Percentiles rank a stretch among this genome's conserved stretches.
phyloP scores from a whole-genome alignment of 2,797 vertebrate genomes.

The Alectoris magna region DNA sequence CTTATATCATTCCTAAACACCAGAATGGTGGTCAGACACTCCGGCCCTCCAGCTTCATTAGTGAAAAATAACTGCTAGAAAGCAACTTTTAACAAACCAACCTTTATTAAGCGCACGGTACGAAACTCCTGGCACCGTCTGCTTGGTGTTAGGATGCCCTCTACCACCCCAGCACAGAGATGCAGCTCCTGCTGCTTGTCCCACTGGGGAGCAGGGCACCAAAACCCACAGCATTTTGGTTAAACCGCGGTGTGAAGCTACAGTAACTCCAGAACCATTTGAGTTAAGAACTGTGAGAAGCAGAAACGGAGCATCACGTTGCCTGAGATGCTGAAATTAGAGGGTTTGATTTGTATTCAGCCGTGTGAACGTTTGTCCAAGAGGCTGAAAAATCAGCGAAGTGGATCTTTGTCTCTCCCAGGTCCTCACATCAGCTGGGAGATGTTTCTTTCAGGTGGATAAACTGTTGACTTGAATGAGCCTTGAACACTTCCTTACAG shows the following conservation, averaged over 20 bases:
- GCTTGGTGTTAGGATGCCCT: not conserved
- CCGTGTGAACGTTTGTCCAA: not conserved
- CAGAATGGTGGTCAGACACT: not conserved
- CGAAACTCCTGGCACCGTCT: not conserved
- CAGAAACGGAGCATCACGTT: not conserved
- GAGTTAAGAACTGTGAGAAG: not conserved
- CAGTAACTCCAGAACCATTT: not conserved
- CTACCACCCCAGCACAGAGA: not conserved
- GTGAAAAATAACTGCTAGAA: not conserved
- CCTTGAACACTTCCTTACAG: not conserved
- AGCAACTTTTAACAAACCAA: not conserved
- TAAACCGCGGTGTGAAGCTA: not conserved
- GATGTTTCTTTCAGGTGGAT: not conserved
- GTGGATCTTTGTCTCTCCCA: not conserved
- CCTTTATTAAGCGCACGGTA: conserved; percentile 48
- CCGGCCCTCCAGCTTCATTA: not conserved
- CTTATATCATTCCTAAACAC: fast-evolving
- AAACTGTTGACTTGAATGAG: not conserved
- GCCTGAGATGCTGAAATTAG: not conserved
- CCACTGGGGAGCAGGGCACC: not conserved
- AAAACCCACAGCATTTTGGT: not conserved
- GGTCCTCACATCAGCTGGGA: not conserved
- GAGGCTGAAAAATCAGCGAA: not conserved
- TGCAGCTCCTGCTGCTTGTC: not conserved
- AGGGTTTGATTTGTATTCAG: not conserved